Percentiles rank a stretch among this genome's conserved stretches.
Conservation (phyloP, 2,113 vertebrate species). For the Peromyscus maniculatus region DNA sequence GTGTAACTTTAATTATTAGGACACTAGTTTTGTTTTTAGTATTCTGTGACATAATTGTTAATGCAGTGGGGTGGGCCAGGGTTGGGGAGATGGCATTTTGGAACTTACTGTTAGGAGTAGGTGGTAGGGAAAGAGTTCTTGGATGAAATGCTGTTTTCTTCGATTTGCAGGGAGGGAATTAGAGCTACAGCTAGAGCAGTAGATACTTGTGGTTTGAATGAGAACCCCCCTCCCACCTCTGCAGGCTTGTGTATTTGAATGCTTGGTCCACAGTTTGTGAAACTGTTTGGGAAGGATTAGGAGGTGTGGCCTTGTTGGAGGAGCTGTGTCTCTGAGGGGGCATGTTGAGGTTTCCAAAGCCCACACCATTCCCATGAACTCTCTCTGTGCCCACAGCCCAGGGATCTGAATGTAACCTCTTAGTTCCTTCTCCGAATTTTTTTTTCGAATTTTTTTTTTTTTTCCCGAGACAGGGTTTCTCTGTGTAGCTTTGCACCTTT, state of each 20-base stretch:
- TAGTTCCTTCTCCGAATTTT: no score
- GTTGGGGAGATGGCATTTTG: background rate
- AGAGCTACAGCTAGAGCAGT: background rate
- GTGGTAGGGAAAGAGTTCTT: conserved; percentile 26
- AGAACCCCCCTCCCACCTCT: background rate
- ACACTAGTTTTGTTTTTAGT: background rate
- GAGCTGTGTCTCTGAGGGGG: background rate
- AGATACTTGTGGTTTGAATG: background rate
- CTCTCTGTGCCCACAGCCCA: background rate
- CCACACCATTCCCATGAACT: background rate
- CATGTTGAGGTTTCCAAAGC: background rate
- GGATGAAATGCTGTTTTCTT: conserved; percentile 46
- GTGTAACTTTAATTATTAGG: conserved; percentile 47
- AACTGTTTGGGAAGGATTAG: background rate
- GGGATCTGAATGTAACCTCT: background rate
- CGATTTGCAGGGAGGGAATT: background rate
- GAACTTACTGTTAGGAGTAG: conserved; percentile 27
- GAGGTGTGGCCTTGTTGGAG: background rate
- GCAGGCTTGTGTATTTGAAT: background rate
- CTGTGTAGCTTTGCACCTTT: no score
- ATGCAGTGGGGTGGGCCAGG: background rate
- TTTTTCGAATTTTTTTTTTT: no score
- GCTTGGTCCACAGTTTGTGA: background rate
- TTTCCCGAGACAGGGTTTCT: no score
- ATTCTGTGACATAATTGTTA: conserved; percentile 11